Evolutionary conservation across 2,797 vertebrate species (phyloP).

Genomic region (Micrastur ruficollis): DNA sequence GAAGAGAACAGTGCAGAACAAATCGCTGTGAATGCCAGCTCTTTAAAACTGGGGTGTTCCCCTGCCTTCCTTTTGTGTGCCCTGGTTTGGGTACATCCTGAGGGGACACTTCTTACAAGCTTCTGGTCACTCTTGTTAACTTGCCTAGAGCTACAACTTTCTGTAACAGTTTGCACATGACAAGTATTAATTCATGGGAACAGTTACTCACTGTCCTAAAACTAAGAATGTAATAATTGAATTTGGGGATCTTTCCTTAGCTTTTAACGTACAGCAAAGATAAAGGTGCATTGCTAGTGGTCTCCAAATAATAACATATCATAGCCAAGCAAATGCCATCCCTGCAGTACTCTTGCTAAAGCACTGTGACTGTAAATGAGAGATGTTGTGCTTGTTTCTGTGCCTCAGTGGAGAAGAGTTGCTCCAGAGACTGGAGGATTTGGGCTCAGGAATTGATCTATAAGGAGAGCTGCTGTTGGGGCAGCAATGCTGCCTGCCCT

Average conservation of each 20-base stretch:
- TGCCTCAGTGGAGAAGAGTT: not conserved
- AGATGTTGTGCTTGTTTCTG: not conserved
- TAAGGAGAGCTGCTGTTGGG: not conserved
- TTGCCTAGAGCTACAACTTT: not conserved
- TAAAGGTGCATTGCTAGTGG: not conserved
- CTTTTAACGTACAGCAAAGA: not conserved
- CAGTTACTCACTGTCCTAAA: not conserved
- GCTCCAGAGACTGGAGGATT: not conserved
- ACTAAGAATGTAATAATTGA: not conserved
- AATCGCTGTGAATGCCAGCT: not conserved
- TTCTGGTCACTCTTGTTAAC: not conserved
- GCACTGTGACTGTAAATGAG: not conserved
- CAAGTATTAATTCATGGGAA: not conserved
- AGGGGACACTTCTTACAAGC: not conserved
- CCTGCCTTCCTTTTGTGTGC: not conserved
- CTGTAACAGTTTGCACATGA: not conserved
- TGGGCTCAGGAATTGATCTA: not conserved
- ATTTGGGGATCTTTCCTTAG: not conserved
- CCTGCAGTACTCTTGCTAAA: not conserved
- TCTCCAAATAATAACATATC: not conserved
- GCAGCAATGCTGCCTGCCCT: not conserved
- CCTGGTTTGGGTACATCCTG: not conserved
- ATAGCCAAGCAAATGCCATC: not conserved
- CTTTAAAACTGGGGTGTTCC: not conserved
- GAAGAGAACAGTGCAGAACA: not conserved